Evolutionary conservation across 2,113 vertebrate species (phyloP), one percentile per base, ranked within the genome.

Genomic region (Quiscalus mexicanus): DNA sequence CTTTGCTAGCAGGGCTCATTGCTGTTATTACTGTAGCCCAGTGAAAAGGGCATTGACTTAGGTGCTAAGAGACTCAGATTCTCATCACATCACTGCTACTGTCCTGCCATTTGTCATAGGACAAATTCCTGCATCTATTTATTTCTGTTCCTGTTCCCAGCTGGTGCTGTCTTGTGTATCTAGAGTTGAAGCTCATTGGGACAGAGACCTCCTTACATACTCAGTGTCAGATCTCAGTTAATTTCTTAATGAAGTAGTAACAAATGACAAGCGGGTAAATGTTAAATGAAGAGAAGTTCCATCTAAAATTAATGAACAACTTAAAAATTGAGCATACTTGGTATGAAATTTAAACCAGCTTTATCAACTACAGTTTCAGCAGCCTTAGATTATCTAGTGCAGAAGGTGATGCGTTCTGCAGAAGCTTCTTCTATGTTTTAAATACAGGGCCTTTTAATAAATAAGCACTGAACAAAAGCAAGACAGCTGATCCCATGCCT

Each of bases 31-130:
- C 49, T n/a, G 67, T 65, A 85, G 67, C 68, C 45, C 59, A 80
- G 91, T 67, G 84, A 74, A 94, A 89, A 93, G 85, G 70, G 75
- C 93, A 83, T 23, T 91, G 92, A 52, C 87, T 87, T 77, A 33
- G 59, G 75, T 83, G 58, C 55, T 69, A 68, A 75, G 52, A 59
- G 74, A 53, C 45, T 69, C 79, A 8, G n/a, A 62, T 92, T 77
- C 79, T 90, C 27, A 69, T 65, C 42, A 22, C 45, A 80, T 76
- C 79, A 35, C 42, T 69, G 49, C 63, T 84, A 30, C 63, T 63
- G 39, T 93, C 50, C 74, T 85, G 37, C n/a, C 65, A 71, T 82
- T 92, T 94, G 22, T 75, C 41, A 70, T 68, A 75, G 56, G 69
- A 93, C 23, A 85, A 87, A 87, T n/a, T 95, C 37, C 62, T 87